Conservation (phyloP, 2,888 invertebrate genomes). For the Calameuta pallipes region DNA sequence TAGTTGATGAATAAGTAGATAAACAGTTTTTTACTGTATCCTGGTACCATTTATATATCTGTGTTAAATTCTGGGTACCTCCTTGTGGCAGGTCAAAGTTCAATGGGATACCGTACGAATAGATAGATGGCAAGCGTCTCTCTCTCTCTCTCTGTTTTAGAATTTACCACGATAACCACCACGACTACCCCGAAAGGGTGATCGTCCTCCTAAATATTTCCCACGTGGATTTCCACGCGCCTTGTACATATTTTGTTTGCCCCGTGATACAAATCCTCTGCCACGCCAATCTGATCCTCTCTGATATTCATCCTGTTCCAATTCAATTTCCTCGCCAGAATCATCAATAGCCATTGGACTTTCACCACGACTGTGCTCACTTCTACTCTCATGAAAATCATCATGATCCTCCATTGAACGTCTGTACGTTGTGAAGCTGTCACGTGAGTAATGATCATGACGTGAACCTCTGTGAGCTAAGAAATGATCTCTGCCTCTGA, state of each 20-base stretch:
- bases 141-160: slow-evolving; percentile 13
- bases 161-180: slow-evolving; percentile 42
- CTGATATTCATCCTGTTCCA: slow-evolving; percentile 28
- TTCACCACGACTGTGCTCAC: slow-evolving; percentile 50
- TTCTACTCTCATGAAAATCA: slow-evolving; percentile 45
- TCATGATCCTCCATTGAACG: slow-evolving; percentile 39
- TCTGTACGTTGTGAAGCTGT: slow-evolving; percentile 40
- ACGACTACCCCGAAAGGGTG: slow-evolving; percentile 36
- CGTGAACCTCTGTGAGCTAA: slow-evolving; percentile 31
- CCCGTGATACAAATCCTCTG: slow-evolving; percentile 41
- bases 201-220: slow-evolving; percentile 41
- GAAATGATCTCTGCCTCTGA: slow-evolving; percentile 37
- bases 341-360: slow-evolving; percentile 52
- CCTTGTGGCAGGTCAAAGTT: not conserved
- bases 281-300: slow-evolving; percentile 44
- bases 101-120: not conserved
- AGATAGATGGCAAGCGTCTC: not conserved
- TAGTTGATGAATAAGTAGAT: not conserved
- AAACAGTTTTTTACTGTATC: not conserved
- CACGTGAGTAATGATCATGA: slow-evolving; percentile 40
- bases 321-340: slow-evolving; percentile 44
- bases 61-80: not conserved
- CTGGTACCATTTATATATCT: not conserved
- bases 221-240: slow-evolving; percentile 33
- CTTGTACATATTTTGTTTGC: slow-evolving; percentile 39